Conservation (phyloP, 2,888 invertebrate species). For the Criorhina ranunculi region DNA sequence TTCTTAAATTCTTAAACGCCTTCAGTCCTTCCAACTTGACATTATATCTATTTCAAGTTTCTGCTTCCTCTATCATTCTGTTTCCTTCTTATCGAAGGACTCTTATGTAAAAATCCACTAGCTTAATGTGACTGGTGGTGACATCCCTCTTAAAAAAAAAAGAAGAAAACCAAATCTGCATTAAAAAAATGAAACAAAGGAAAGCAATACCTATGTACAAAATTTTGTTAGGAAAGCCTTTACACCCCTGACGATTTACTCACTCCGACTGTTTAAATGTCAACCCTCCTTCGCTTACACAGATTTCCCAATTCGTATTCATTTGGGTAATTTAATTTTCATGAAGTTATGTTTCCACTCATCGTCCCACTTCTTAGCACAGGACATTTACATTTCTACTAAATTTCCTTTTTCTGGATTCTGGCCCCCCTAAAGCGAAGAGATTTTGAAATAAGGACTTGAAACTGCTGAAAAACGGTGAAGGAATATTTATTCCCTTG, state of each 20-base stretch:
- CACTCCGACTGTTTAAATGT: neutral
- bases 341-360: conserved; percentile 52
- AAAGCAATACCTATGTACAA: too few relatives aligned
- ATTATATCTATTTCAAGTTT: too few relatives aligned
- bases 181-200: too few relatives aligned
- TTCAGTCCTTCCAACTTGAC: too few relatives aligned
- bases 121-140: neutral
- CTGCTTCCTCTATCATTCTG: too few relatives aligned
- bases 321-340: conserved; percentile 58
- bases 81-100: too few relatives aligned
- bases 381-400: conserved; percentile 40
- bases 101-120: too few relatives aligned
- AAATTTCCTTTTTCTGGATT: neutral
- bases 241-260: too few relatives aligned
- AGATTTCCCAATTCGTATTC: conserved; percentile 36
- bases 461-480: conserved; percentile 5
- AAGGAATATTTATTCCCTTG: conserved; percentile 63
- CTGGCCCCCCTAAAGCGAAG: conserved; percentile 7
- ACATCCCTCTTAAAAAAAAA: too few relatives aligned
- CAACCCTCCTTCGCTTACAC: neutral
- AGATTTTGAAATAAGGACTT: conserved; percentile 1
- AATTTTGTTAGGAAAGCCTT: too few relatives aligned
- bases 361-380: conserved; percentile 10
- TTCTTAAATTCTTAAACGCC: too few relatives aligned
- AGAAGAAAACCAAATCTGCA: too few relatives aligned